Percentiles rank a stretch among this genome's conserved stretches.
phyloP scores from a whole-genome alignment of 2,888 invertebrate species.

The Drosophila emarginata region DNA sequence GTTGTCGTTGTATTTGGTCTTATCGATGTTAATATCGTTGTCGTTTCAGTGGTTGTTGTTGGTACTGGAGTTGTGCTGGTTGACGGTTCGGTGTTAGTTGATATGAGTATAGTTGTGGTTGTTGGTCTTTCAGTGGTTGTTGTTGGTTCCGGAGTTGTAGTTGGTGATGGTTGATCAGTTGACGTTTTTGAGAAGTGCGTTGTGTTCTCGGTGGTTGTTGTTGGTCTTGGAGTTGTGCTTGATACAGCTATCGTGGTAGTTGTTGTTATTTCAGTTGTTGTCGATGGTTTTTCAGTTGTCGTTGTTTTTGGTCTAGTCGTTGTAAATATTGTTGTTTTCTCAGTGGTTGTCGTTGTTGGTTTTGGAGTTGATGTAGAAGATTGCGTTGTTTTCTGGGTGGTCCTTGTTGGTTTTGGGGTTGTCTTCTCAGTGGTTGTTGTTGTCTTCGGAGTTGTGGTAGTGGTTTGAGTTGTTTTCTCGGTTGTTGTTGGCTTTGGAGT shows the following conservation, averaged over 20 bases:
- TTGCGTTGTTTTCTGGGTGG: not conserved
- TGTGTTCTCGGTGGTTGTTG: slow-evolving; percentile 4
- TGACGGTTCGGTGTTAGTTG: not conserved
- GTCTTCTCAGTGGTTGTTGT: slow-evolving; percentile 9
- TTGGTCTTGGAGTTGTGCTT: not conserved
- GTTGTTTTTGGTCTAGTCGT: no score
- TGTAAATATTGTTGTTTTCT: not conserved
- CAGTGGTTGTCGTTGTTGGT: slow-evolving; percentile 4
- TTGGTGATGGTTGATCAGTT: no score
- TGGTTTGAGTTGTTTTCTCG: not conserved
- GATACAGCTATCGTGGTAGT: not conserved
- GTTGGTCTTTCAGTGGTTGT: slow-evolving; percentile 8
- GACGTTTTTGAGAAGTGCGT: no score
- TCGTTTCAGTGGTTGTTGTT: not conserved
- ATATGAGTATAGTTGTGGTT: not conserved
- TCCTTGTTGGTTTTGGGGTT: slow-evolving; percentile 14
- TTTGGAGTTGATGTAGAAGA: not conserved
- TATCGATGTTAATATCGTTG: not conserved
- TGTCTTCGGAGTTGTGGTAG: slow-evolving; percentile 3
- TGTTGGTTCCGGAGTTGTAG: not conserved
- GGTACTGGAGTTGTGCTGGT: not conserved
- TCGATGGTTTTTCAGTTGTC: not conserved
- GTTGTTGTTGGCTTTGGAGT: slow-evolving; percentile 1
- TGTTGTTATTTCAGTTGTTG: not conserved
- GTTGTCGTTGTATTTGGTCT: not conserved